phyloP scores from a whole-genome alignment of 1,140 invertebrate genomes.

The Wiebesia pumilae region DNA sequence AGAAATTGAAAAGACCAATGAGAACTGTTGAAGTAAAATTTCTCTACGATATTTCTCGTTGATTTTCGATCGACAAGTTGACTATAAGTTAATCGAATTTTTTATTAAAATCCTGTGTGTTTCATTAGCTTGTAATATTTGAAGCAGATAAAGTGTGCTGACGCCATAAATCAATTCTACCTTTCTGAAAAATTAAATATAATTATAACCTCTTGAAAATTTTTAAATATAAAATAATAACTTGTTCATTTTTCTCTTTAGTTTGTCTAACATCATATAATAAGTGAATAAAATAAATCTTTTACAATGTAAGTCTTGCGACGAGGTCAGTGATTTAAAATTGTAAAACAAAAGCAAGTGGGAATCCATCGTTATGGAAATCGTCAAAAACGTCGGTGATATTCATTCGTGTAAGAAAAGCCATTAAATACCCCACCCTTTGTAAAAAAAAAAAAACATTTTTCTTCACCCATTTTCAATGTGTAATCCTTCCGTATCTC shows the following conservation, averaged over 20 bases:
- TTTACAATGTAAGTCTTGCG: not conserved
- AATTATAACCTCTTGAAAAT: not conserved
- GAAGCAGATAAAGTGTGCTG: not conserved
- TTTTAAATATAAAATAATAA: not conserved
- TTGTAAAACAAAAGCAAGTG: not conserved
- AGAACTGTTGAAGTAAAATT: not conserved
- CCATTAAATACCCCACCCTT: too few relatives aligned
- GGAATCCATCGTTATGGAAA: not conserved
- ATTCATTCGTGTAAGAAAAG: not conserved
- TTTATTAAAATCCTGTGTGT: too few relatives aligned
- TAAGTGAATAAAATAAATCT: not conserved
- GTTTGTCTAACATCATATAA: not conserved
- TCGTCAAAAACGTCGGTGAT: not conserved
- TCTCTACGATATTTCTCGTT: not conserved
- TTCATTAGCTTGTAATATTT: too few relatives aligned
- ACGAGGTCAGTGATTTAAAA: not conserved
- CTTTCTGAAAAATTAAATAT: not conserved
- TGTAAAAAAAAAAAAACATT: too few relatives aligned
- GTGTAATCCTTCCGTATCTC: too few relatives aligned
- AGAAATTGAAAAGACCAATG: not conserved
- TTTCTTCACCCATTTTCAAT: too few relatives aligned
- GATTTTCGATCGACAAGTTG: not conserved
- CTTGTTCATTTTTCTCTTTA: too few relatives aligned
- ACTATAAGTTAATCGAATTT: too few relatives aligned
- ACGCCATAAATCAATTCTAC: not conserved